A percentile compares a stretch with the other conserved stretches of the same genome.
Conservation (phyloP, 2,888 invertebrate species). For the Iphiclides podalirius region DNA sequence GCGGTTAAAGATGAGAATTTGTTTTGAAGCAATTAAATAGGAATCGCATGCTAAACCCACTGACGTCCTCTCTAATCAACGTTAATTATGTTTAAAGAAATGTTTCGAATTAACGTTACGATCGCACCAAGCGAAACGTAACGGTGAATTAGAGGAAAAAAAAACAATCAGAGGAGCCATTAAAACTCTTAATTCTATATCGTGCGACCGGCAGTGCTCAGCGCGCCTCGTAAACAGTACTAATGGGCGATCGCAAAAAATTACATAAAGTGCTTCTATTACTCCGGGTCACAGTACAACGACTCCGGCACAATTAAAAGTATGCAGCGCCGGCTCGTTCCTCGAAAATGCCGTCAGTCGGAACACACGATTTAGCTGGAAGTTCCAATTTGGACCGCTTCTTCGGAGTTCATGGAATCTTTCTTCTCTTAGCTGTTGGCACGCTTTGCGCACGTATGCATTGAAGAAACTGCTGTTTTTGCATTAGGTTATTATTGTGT, state of each 20-base stretch:
- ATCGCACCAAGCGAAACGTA: conserved; percentile 9
- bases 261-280: conserved; percentile 47
- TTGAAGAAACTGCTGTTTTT: no score
- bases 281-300: conserved; percentile 56
- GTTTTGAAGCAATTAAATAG: no score
- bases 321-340: conserved; percentile 7
- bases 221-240: conserved; percentile 51
- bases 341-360: conserved; percentile 20
- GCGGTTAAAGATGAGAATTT: no score
- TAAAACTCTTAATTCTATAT: conserved; percentile 25
- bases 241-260: conserved; percentile 51
- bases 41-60: neutral
- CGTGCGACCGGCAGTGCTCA: conserved; percentile 38
- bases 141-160: conserved; percentile 4
- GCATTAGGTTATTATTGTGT: no score
- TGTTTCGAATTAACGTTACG: neutral
- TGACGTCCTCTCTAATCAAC: neutral
- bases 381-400: neutral
- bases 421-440: no score
- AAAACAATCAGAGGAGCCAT: conserved; percentile 19
- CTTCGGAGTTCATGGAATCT: no score
- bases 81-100: neutral
- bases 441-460: no score
- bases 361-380: conserved; percentile 13
- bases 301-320: conserved; percentile 36